Conservation (phyloP, 2,797 vertebrate genomes). For the Notolepis coatsorum region DNA sequence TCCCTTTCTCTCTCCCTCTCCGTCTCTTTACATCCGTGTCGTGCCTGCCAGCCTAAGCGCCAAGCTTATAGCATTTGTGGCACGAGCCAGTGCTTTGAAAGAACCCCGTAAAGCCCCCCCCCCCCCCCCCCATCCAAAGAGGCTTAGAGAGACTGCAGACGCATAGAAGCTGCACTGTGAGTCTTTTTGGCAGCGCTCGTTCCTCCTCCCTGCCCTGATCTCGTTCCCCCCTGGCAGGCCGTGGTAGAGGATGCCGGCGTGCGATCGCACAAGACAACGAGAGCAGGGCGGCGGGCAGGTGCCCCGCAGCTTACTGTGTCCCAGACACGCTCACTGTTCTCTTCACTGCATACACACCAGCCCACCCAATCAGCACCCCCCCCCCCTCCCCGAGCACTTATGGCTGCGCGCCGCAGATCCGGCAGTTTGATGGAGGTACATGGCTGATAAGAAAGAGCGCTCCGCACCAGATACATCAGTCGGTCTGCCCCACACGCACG, state of each 20-base stretch:
- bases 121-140: slow-evolving; percentile 74
- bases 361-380: slow-evolving; percentile 13
- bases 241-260: slow-evolving; percentile 47
- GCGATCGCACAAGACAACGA: slow-evolving; percentile 62
- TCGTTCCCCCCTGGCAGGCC: slow-evolving; percentile 58
- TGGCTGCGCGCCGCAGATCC: slow-evolving; percentile 5
- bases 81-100: slow-evolving; percentile 73
- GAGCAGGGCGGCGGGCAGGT: slow-evolving; percentile 31
- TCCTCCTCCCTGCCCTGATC: slow-evolving; percentile 37
- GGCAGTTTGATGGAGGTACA: slow-evolving; percentile 11
- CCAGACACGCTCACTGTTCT: slow-evolving; percentile 50
- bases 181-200: slow-evolving; percentile 33
- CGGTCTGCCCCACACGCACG: slow-evolving; percentile 8
- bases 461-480: slow-evolving; percentile 12
- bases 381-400: slow-evolving; percentile 7
- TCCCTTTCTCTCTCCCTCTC: slow-evolving; percentile 8
- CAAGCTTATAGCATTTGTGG: slow-evolving; percentile 61
- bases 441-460: slow-evolving; percentile 2
- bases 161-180: slow-evolving; percentile 54
- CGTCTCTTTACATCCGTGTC: slow-evolving; percentile 38
- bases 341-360: slow-evolving; percentile 14
- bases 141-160: slow-evolving; percentile 66
- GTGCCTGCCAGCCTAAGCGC: slow-evolving; percentile 51
- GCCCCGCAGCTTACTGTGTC: slow-evolving; percentile 44
- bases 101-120: slow-evolving; percentile 72